Evolutionary conservation across 2,888 invertebrate genomes (phyloP), one percentile per base, ranked within the genome.

Genomic region (Chrysopilus asiliformis): DNA sequence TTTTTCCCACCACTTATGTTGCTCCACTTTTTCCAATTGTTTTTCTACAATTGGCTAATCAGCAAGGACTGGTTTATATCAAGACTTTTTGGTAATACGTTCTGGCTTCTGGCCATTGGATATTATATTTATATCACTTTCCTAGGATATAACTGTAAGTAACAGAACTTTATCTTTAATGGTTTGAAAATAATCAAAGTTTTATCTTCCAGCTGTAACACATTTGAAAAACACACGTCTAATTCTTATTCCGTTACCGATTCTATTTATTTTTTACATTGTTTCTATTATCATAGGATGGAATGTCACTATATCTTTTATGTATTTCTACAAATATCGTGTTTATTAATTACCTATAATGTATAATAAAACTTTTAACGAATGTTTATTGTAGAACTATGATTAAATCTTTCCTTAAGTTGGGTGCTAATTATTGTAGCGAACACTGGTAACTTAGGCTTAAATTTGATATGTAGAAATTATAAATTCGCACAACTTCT

Each of bases 101-200:
- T 95, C 52, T 97, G 95, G 94, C 67, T 95, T 38, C 71, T 90
- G 22, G 89, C 91, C 4, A 67, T 85, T 42, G 70, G 80, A 40
- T 97, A 97, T 65, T 97, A 97, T 58, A 69, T 93, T 44, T 97
- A 97, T 61, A 94, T 97, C 52, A 93, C 95, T 22, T 97, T 97
- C 65, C 70, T 97, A 40, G 97, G 97, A 47, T 97, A 95, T 56
- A 91, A 85, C 62, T 85, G 85, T 86, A 56, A 77, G 81, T 74
- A 49, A 38, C 13, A 16, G n/a, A 8, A n/a, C 19, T 16, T 22
- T 34, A 14, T n/a, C 5, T 33, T 27, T 34, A 31, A 4, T 17
- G 9, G 12, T 27, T 28, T 36, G 35, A 24, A n/a, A 22, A 22
- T 8, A 8, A 8, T 22, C 22, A 8, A 10, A 8, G 7, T 22